These are phyloP conservation scores for Galeruca laticollis DNA, from an alignment of 2,888 invertebrate genomes.

Conservation along the genomic window DNA sequence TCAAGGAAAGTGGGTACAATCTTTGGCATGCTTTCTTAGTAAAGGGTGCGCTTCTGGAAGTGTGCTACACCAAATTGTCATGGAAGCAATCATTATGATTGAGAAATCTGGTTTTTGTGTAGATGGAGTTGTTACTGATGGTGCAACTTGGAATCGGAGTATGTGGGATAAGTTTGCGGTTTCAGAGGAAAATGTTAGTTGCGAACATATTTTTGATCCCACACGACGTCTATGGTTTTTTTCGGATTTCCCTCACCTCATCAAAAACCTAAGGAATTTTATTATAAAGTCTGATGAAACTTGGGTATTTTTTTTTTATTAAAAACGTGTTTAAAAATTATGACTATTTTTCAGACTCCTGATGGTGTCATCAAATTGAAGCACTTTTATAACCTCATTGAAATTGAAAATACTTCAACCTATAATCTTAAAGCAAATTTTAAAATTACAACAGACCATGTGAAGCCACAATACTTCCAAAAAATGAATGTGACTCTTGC, in stretches of 20 bases:
- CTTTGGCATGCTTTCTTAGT: conserved; percentile 13
- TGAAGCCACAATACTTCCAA: no score
- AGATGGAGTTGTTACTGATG: conserved; percentile 40
- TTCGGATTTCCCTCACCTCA: not conserved
- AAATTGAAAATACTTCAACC: no score
- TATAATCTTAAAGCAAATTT: no score
- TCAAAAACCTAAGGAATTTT: not conserved
- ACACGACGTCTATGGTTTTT: not conserved
- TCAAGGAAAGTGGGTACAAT: conserved; percentile 14
- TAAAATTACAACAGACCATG: no score
- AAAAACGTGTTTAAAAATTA: no score
- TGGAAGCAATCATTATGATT: conserved; percentile 8
- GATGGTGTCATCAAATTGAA: not conserved
- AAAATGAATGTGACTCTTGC: no score
- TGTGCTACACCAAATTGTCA: not conserved
- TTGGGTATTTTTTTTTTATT: no score
- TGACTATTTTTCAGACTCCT: not conserved
- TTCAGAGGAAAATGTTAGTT: not conserved
- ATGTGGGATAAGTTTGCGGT: conserved; percentile 40
- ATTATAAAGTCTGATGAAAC: not conserved
- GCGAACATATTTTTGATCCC: not conserved
- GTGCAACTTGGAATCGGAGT: conserved; percentile 37
- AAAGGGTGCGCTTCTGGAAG: no score
- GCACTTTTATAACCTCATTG: not conserved
- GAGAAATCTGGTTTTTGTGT: conserved; percentile 19